Evolutionary conservation across 2,888 invertebrate species (phyloP).

Genomic region (Latrodectus hesperus): DNA sequence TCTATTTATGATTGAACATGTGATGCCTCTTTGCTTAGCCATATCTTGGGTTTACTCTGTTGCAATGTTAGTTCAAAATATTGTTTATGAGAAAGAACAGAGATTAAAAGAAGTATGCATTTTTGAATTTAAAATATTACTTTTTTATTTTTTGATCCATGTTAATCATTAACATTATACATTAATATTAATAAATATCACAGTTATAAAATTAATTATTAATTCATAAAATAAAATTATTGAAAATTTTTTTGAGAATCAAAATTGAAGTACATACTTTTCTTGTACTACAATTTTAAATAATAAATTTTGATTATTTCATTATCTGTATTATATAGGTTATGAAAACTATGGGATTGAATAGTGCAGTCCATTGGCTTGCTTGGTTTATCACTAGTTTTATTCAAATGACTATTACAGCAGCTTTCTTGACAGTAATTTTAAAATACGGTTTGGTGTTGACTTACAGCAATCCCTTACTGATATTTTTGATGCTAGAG

Average conservation of each 20-base stretch:
- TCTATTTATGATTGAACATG: constrained; percentile 74
- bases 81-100: constrained; percentile 78
- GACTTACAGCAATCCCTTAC: constrained; percentile 80
- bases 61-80: constrained; percentile 77
- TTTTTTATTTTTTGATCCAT: neutral
- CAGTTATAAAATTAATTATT: too few species aligned
- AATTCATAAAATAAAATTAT: too few species aligned
- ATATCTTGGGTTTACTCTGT: constrained; percentile 78
- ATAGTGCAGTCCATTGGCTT: constrained; percentile 79
- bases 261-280: too few species aligned
- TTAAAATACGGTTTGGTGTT: constrained; percentile 81
- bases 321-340: constrained; percentile 71
- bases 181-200: too few species aligned
- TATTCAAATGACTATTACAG: constrained; percentile 78
- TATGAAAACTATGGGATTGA: constrained; percentile 79
- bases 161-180: too few species aligned
- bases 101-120: constrained; percentile 75
- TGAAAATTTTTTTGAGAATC: too few species aligned
- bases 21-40: constrained; percentile 77
- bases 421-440: constrained; percentile 84
- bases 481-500: constrained; percentile 69
- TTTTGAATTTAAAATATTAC: neutral
- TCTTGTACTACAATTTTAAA: too few species aligned
- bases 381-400: constrained; percentile 80
- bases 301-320: too few species aligned